Percentiles rank a stretch among this genome's conserved stretches.
Conservation (phyloP, 2,888 invertebrate species). For the Psococerastis gibbosa region DNA sequence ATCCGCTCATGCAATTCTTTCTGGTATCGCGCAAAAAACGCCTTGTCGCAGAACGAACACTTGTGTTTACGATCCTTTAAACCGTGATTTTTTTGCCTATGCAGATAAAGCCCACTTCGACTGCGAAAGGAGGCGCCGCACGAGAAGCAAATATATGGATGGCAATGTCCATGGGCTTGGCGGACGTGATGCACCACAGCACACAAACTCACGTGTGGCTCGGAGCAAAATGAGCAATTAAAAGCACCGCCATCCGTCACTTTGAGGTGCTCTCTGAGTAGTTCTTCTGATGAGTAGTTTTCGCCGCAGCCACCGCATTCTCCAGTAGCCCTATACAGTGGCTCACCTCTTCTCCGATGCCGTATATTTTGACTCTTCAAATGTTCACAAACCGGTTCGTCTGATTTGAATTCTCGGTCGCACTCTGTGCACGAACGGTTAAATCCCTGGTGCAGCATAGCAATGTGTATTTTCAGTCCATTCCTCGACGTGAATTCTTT, state of each 20-base stretch:
- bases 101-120: background rate
- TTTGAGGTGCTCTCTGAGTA: background rate
- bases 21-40: slow-evolving; percentile 15
- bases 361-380: background rate
- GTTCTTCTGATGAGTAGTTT: background rate
- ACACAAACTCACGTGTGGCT: background rate
- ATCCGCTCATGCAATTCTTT: slow-evolving; percentile 15
- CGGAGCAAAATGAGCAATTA: background rate
- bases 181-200: background rate
- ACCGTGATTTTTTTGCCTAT: slow-evolving; percentile 25
- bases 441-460: background rate
- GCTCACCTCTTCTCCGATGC: background rate
- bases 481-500: slow-evolving; percentile 26
- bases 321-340: background rate
- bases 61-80: slow-evolving; percentile 14
- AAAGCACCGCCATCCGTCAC: background rate
- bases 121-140: slow-evolving; percentile 30
- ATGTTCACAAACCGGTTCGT: slow-evolving; percentile 4
- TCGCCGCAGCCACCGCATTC: background rate
- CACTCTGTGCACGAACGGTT: background rate
- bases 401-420: background rate
- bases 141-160: slow-evolving; percentile 26
- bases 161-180: slow-evolving; percentile 24
- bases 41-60: slow-evolving; percentile 15
- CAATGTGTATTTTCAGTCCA: slow-evolving; percentile 12